Evolutionary conservation across 35 echinoderm and acorn worm genomes (phyloP), one percentile per base, ranked within the genome.

Genomic region (Apostichopus parvimensis): DNA sequence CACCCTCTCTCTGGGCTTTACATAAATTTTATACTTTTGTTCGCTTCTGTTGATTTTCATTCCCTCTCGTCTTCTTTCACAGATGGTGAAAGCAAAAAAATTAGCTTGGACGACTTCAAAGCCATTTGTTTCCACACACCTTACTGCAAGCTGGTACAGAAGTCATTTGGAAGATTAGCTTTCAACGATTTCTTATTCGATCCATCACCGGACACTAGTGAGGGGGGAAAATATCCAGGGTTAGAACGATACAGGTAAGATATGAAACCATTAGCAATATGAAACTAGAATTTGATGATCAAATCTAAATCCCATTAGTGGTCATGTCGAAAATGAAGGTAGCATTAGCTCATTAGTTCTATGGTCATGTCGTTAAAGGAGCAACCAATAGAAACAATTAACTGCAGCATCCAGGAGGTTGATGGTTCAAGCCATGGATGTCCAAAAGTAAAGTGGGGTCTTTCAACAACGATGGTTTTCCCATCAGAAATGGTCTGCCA

Each of bases 141-240:
- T 13, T 98, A 80, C 89, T 98, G 97, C 68, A 98, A 98, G 79
- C 89, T 98, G 58, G 97, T 98, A 6, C 97, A 98, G 95, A 98
- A 98, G 59, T 98, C 97, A 12, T 88, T 96, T 15, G 97, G 85
- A 21, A 90, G 97, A 52, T 72, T 98, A 18, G 87, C 93, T 15
- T 94, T 98, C 26, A 98, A 98, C 65, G 97, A 98, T 77, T 98
- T 98, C 54, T 60, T 98, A 13, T 7, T 79, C 11, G 97, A 98
- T 85, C 91, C 95, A 13, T 89, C 93, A 12, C 94, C 97, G 4
- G 93, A 96, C 91, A 96, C 91, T 5, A 78, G 66, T 55, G 94
- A 98, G 6, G 97, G 94, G 4, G 90, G 97, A 52, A 94, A 82
- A 54, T 98, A 96, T 86, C 87, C 97, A 14, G 93, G 95, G 7